Base-by-base conservation (phyloP, 2,888 invertebrate genomes). In the Drosophila seclusa region DNA sequence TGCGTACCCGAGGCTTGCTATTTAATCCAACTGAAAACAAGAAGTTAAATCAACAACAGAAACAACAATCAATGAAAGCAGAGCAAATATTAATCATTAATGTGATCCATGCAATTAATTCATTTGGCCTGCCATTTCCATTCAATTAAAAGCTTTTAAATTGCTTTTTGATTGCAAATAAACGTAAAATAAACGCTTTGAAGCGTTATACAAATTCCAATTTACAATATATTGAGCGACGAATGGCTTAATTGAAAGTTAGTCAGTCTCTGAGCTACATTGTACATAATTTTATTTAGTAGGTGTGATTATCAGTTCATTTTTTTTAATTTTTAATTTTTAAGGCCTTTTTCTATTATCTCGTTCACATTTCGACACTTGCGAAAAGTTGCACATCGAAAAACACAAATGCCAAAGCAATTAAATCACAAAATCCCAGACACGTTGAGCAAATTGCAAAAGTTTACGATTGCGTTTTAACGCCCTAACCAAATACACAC, bases 361-460 rank as follows among this genome's bases (percentile, higher is more conserved):
- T 18, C 29, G 45, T 2, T 16, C 8, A 45, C 27, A 6, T 65
- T 32, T 49, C 48, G n/a, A 32, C 55, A 42, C 48, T 40, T 40
- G 10, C 32, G 42, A 54, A 65, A 36, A 52, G 21, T 40, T 54
- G 61, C 54, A 49, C 36, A 66, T 65, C 59, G 71, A 76, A 69
- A 52, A 7, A 54, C 29, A 16, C 61, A 58, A 60, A 68, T 29
- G 53, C 31, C 53, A 63, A 16, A 59, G 64, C 66, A 76, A 80
- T 72, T 80, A 79, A 80, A 69, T 53, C 61, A 18, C 55, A 71
- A 78, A 78, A 74, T 68, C 61, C 53, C 49, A 78, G 54, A 63
- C 58, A 24, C 21, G 7, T 21, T 45, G 21, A 21, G 21, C 13
- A 24, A 45, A 45, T 45, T 45, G 34, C 32, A 48, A 68, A 62